These are phyloP conservation scores for Steinernema carpocapsae DNA, from an alignment of 2,888 invertebrate species.

Conservation along the genomic window DNA sequence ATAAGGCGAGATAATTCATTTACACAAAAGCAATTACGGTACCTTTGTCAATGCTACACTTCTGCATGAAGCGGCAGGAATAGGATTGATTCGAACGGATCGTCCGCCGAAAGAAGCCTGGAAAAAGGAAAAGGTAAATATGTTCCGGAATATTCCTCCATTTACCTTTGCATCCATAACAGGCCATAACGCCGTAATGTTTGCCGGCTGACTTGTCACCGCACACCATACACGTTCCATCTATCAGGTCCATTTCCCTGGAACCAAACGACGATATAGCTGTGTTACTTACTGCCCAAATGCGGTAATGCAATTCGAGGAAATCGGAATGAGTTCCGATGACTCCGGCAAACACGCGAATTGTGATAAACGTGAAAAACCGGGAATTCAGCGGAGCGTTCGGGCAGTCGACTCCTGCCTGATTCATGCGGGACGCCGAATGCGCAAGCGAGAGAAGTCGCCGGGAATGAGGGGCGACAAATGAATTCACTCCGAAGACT, in stretches of 20 bases:
- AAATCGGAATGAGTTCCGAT: no score
- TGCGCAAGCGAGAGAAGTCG: constrained; percentile 5
- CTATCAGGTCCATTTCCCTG: constrained; percentile 38
- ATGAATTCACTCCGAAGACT: constrained; percentile 27
- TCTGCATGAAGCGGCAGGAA: constrained; percentile 60
- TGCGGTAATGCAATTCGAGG: constrained; percentile 9
- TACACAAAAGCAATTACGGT: background rate
- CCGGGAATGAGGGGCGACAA: background rate
- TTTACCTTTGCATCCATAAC: constrained; percentile 58
- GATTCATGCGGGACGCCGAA: constrained; percentile 26
- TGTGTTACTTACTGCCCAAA: background rate
- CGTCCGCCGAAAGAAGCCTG: constrained; percentile 66
- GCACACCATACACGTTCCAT: constrained; percentile 59
- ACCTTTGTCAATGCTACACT: constrained; percentile 64
- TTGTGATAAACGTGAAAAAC: constrained; percentile 29
- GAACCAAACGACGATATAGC: background rate
- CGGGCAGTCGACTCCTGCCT: constrained; percentile 22
- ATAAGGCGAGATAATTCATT: background rate
- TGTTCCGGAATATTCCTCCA: background rate
- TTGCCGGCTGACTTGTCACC: constrained; percentile 65
- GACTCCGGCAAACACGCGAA: background rate
- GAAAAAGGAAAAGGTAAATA: background rate
- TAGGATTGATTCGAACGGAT: constrained; percentile 64
- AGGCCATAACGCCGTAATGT: constrained; percentile 66
- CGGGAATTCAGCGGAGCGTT: constrained; percentile 19